Percentiles rank a stretch among this genome's conserved stretches.
These are phyloP conservation scores for Merluccius polli DNA, from an alignment of 2,797 vertebrate species.

Conservation along the genomic window DNA sequence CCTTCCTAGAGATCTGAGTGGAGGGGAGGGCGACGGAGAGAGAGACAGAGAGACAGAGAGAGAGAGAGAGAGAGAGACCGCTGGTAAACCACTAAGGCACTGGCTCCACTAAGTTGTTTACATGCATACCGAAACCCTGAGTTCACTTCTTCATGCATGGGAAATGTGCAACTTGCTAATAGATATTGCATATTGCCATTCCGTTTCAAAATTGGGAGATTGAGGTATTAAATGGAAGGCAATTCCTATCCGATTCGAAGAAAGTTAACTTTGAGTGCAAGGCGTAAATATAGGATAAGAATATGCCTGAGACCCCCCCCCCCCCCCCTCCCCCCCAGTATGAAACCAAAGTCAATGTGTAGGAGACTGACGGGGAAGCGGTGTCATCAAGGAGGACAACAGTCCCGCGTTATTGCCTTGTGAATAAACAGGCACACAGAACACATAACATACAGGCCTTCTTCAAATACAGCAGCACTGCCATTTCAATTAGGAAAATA, in stretches of 20 bases:
- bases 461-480: not conserved
- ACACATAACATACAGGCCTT: not conserved
- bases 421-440: not conserved
- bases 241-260: not conserved
- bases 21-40: slow-evolving; percentile 40
- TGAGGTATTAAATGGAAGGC: slow-evolving; percentile 1
- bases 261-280: slow-evolving; percentile 4
- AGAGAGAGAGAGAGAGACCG: slow-evolving; percentile 49
- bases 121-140: slow-evolving; percentile 39
- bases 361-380: not conserved
- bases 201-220: slow-evolving; percentile 32
- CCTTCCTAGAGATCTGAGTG: slow-evolving; percentile 78
- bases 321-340: not conserved
- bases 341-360: not conserved
- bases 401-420: slow-evolving; percentile 4
- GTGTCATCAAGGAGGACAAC: slow-evolving; percentile 11
- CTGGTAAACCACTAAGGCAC: slow-evolving; percentile 48
- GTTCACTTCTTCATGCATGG: slow-evolving; percentile 40
- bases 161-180: slow-evolving; percentile 28
- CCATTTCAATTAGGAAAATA: not conserved
- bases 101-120: slow-evolving; percentile 64
- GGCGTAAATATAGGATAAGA: not conserved
- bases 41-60: slow-evolving; percentile 1
- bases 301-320: not conserved
- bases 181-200: slow-evolving; percentile 11